Conservation (phyloP, 2,888 invertebrate genomes). For the Stenoptilia bipunctidactyla region DNA sequence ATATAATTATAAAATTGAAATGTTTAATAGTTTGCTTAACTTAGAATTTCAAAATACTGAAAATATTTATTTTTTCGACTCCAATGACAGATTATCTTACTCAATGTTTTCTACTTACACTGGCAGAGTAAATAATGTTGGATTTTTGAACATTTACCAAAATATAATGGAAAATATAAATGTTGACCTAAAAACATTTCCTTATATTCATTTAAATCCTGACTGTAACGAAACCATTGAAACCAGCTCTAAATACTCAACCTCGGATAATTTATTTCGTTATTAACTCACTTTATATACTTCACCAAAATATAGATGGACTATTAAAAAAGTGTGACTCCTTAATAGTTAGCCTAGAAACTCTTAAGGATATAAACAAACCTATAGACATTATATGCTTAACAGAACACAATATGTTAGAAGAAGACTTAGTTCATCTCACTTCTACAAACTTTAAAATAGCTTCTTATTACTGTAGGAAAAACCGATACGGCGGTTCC, state of each 20-base stretch:
- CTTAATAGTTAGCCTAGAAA: slow-evolving; percentile 6
- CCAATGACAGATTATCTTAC: not conserved
- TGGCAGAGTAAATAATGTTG: slow-evolving; percentile 1
- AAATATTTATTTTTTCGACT: slow-evolving; percentile 2
- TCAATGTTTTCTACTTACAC: slow-evolving; percentile 1
- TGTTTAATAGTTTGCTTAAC: slow-evolving; percentile 1
- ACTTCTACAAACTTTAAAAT: slow-evolving; percentile 6
- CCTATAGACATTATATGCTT: slow-evolving; percentile 11
- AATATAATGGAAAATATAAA: not conserved
- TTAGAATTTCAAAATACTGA: not conserved
- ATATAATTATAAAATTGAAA: slow-evolving; percentile 2
- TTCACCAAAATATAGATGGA: slow-evolving; percentile 13
- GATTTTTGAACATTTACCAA: not conserved
- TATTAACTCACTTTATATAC: slow-evolving; percentile 5
- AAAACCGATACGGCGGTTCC: slow-evolving; percentile 10
- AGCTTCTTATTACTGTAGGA: slow-evolving; percentile 4
- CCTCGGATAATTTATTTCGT: slow-evolving; percentile 6
- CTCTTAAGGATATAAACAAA: slow-evolving; percentile 1
- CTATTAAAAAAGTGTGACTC: slow-evolving; percentile 7
- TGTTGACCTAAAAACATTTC: not conserved
- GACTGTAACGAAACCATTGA: not conserved
- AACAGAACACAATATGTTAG: slow-evolving; percentile 14
- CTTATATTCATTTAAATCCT: not conserved
- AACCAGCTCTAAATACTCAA: not conserved
- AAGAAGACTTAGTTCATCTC: slow-evolving; percentile 2